Evolutionary conservation across 2,888 invertebrate species (phyloP).

Genomic region (Cremastinae sp.): DNA sequence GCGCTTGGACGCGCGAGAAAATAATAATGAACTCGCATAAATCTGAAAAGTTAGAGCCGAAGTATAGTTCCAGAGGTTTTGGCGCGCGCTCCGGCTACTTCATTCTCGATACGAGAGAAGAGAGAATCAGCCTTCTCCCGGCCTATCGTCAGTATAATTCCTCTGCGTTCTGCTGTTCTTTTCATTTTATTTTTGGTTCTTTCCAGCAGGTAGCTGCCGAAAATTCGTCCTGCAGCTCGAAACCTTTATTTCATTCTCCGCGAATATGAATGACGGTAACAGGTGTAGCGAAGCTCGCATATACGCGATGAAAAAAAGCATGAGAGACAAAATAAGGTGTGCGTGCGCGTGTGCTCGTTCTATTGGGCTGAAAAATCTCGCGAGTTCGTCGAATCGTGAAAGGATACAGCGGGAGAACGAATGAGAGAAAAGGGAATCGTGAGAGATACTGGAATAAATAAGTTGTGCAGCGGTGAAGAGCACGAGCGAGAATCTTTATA

Average conservation of each 20-base stretch:
- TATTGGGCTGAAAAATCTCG: conserved; percentile 4
- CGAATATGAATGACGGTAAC: neutral
- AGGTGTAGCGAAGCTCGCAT: no score
- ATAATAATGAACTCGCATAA: conserved; percentile 80
- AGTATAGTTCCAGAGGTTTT: conserved; percentile 71
- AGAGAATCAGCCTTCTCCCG: conserved; percentile 59
- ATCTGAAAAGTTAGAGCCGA: conserved; percentile 77
- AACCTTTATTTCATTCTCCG: conserved; percentile 58
- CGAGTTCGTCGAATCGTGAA: conserved; percentile 8
- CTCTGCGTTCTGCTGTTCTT: neutral
- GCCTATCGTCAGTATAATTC: conserved; percentile 19
- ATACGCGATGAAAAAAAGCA: conserved; percentile 30
- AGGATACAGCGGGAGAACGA: neutral
- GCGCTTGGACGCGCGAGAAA: conserved; percentile 73
- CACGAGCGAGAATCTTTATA: conserved; percentile 55
- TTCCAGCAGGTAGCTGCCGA: conserved; percentile 62
- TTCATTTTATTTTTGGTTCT: conserved; percentile 21
- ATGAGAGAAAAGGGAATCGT: neutral
- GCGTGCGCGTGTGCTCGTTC: neutral
- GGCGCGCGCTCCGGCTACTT: conserved; percentile 66
- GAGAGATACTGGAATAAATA: conserved; percentile 58
- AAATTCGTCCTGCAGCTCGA: conserved; percentile 59
- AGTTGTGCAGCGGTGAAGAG: conserved; percentile 53
- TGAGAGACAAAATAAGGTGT: conserved; percentile 14
- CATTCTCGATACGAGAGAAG: conserved; percentile 70